Evolutionary conservation across 1,140 invertebrate species (phyloP), one percentile per base, ranked within the genome.

Genomic region (Pomacea maculata): DNA sequence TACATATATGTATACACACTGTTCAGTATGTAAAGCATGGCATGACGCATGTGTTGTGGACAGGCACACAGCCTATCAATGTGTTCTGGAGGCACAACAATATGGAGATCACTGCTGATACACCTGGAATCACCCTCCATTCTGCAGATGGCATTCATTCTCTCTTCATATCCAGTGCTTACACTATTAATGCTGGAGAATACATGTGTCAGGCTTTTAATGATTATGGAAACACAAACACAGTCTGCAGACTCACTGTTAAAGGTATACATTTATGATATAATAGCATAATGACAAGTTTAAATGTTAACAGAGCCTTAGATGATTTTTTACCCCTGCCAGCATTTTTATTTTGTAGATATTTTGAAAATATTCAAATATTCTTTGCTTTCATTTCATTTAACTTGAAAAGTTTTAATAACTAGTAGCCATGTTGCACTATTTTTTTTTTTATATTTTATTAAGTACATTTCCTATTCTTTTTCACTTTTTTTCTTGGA

Each of bases 151-250:
- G 98, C 90, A 95, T 96, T 80, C 96, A 98, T 91, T 96, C 96
- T 86, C 91, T 99, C 76, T 94, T 95, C 84, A 98, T 99, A 82
- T 95, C 96, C 12, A 96, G 98, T 90, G 96, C 98, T 88, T 98
- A 97, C 94, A 96, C 97, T 8, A 97, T 98, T 92, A 96, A 97
- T 91, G 93, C 94, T 88, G 97, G 97, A 72, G 96, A 95, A 54
- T 99, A 98, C 92, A 98, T 97, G 8, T 98, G 97, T 91, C 97
- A 99, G 92, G 97, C 97, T 70, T 98, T 98, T 92, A 98, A 98
- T 92, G 96, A 98, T 91, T 95, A 94, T 78, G 97, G 97, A 81
- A 97, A 98, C 92, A 96, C 96, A 78, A 90, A 92, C 80, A 92
- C 92, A 3, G 87, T 86, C 71, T 90, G 89, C 85, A 80, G 82